These are phyloP conservation scores for Silurus aristotelis DNA, from an alignment of 2,797 vertebrate genomes.

Conservation along the genomic window DNA sequence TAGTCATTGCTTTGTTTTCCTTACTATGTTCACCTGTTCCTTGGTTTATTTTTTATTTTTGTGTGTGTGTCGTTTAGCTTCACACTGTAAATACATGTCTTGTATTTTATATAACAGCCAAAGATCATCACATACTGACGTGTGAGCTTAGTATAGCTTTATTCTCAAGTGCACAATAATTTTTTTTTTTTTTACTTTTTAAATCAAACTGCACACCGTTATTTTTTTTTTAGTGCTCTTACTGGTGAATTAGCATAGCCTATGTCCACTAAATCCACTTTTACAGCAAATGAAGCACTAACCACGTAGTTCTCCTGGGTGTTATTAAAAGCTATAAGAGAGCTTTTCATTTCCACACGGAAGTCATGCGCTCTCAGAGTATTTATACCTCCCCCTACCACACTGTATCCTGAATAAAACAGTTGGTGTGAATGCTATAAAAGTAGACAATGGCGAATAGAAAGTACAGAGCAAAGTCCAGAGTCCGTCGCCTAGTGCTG, in stretches of 20 bases:
- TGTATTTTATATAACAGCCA: background rate
- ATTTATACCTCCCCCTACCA: too few species aligned
- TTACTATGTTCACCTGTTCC: background rate
- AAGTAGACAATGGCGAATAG: background rate
- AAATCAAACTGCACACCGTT: background rate
- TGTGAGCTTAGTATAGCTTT: background rate
- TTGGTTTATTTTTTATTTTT: background rate
- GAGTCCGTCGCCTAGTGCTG: background rate
- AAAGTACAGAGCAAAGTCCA: background rate
- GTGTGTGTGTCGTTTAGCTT: background rate
- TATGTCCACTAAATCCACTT: slow-evolving; percentile 9
- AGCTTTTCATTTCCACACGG: background rate
- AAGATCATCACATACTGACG: too few species aligned
- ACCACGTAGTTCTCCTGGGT: background rate
- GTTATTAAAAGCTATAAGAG: slow-evolving; percentile 1
- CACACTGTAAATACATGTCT: background rate
- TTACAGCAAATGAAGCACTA: background rate
- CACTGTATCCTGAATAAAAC: background rate
- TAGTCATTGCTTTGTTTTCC: background rate
- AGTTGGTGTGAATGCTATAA: background rate
- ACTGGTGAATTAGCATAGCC: slow-evolving; percentile 13
- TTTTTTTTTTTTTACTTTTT: background rate
- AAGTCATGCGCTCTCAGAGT: background rate
- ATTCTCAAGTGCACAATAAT: background rate
- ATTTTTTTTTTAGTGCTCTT: background rate